Evolutionary conservation across 2,797 vertebrate genomes (phyloP), one percentile per base, ranked within the genome.

Genomic region (Dermochelys coriacea): DNA sequence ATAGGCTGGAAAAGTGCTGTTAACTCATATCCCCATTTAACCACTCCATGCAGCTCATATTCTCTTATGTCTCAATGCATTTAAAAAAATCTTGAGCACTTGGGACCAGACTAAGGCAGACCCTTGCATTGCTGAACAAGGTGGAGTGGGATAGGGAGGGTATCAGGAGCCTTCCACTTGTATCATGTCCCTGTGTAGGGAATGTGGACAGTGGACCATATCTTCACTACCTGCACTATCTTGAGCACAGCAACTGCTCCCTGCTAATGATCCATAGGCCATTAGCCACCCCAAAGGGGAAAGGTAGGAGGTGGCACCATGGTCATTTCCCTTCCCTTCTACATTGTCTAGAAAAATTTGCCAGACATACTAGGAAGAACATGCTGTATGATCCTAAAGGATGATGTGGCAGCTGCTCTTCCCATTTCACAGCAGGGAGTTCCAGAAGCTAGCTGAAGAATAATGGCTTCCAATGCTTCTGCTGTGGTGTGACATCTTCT

Each of bases 11-110:
- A 91, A 57, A 57, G 57, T 37, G 85, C 10, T 41, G 31, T 95
- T 93, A 93, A 95, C 95, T 95, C 45, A 89, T 82, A 83, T 82
- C 55, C 85, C 51, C 74, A 94, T 82, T 97, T 96, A 84, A 96
- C 52, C 71, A 90, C 37, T 90, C 18, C 83, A 68, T 92, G 34
- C 16, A 87, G 47, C 55, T 88, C 74, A 51, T 71, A 78, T 80
- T 45, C 34, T 90, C n/a, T 94, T 55, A 89, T 78, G 23, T 74
- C 55, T 97, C 47, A 75, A 19, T 82, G 34, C 18, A 59, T 75
- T 90, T 95, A 47, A 88, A 95, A 95, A 93, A 82, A 54, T 2
- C 55, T 57, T 57, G 3, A 27, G 27, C 10, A 10, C 50, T 52
- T 93, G 21, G 31, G 52, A 55, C 64, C 9, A 80, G 71, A n/a